Base-by-base conservation (phyloP, 2,888 invertebrate species). In the Willowsia nigromaculata region DNA sequence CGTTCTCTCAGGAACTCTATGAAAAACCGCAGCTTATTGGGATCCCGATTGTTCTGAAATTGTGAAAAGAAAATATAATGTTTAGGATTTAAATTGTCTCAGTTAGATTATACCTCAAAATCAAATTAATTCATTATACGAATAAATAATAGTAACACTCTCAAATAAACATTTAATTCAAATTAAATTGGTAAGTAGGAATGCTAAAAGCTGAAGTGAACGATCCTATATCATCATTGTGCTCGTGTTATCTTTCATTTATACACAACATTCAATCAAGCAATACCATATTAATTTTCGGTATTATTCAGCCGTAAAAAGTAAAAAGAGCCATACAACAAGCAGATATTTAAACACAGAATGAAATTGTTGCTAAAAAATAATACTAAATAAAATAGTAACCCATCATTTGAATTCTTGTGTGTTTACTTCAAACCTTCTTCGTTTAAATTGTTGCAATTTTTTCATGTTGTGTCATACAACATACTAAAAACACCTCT, bases 1-100 rank as follows among this genome's bases (percentile, higher is more conserved):
- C 93, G 87, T 27, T 92, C 89, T 68, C 92, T 82, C 22, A 93
- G 88, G 71, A 92, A 92, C 43, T 92, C 91, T 11, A 93, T 91
- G 33, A 92, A 91, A 65, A 92, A 92, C 40, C 92, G 84, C 89
- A 92, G 85, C 53, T 92, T 92, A 82, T 93, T 93, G 1, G 92
- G 92, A 81, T 93, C 93, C 18, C 92, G 90, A 27, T 92, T 91
- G n/a, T 90, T 86, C 93, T 93, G 74, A 62, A 59, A 83, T 13
- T 68, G 43, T 13, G 11, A n/a, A n/a, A n/a, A n/a, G n/a, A n/a
- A n/a, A n/a, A n/a, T n/a, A n/a, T n/a, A n/a, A n/a, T n/a, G n/a
- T n/a, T n/a, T n/a, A n/a, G n/a, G n/a, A 43, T 43, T 43, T 13
- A 43, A 43, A 43, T 9, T 13, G 11, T 43, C 43, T n/a, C 18